Evolutionary conservation across 2,113 vertebrate genomes (phyloP), one percentile per base, ranked within the genome.

Genomic region (Arizona elegans): DNA sequence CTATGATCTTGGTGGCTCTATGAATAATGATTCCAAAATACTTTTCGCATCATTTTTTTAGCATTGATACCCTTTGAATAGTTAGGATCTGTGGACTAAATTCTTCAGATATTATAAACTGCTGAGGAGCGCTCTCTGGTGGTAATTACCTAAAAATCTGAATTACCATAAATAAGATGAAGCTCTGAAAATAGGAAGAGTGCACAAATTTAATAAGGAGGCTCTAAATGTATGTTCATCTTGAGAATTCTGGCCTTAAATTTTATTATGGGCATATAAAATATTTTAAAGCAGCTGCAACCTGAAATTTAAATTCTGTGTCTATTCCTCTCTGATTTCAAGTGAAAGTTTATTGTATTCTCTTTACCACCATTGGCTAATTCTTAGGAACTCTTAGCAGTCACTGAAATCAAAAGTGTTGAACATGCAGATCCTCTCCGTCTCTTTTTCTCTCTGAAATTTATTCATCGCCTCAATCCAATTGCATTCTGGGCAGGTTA

Each of bases 121-220:
- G 93, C 24, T 92, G 4, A 8, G 4, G 50, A 70, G 93, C 92
- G 93, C 96, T 95, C 91, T 94, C 96, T 95, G 91, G 88, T 95
- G 94, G 93, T 11, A 58, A 33, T 13, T 89, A 70, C 21, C 2
- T 50, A 24, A 89, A 89, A 33, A 12, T 50, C 24, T 50, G 33
- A 33, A 12, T 70, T 17, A 7, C 29, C 65, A 53, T 26, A 38
- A 43, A 29, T 85, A 15, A 87, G 15, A 29, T 5, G 5, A 21
- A 86, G 12, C 43, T 43, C 50, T 89, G 86, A 26, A 54, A 24
- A 56, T 47, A 9, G 53, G 17, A 58, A 43, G 55, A 62, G 29
- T 12, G 0, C 19, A 33, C 15, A 58, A 38, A 55, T 56, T n/a
- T 54, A 58, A 29, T n/a, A 59, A 81, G 17, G 8, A 81, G 33